Evolutionary conservation across 2,888 invertebrate species (phyloP).

Genomic region (Lithophane semibrunnea): DNA sequence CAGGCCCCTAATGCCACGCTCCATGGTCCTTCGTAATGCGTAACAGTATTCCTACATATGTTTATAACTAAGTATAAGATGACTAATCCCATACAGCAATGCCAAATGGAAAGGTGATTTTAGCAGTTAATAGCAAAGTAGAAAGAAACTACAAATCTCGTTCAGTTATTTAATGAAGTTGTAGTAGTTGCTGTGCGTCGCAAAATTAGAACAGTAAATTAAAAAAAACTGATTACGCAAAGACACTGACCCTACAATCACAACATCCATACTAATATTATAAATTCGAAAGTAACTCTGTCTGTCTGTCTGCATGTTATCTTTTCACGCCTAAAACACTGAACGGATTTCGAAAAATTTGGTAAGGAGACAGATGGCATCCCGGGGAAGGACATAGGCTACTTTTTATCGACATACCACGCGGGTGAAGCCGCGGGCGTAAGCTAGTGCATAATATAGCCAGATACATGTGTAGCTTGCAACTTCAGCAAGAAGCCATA

Average conservation of each 20-base stretch:
- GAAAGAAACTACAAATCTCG: slow-evolving; percentile 1
- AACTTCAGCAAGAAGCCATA: too few species aligned
- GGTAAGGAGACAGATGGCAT: too few species aligned
- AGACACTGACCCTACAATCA: not conserved
- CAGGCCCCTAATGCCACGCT: slow-evolving; percentile 60
- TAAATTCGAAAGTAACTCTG: too few species aligned
- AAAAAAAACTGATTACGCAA: not conserved
- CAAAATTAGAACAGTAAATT: not conserved
- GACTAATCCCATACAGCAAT: slow-evolving; percentile 5
- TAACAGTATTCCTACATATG: slow-evolving; percentile 52
- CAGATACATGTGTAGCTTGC: too few species aligned
- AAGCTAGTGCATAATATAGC: too few species aligned
- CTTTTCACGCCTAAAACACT: too few species aligned
- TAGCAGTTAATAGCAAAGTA: slow-evolving; percentile 3
- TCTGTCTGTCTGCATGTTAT: too few species aligned
- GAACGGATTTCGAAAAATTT: too few species aligned
- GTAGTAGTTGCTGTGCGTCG: not conserved
- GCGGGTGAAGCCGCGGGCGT: too few species aligned
- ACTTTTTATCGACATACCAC: too few species aligned
- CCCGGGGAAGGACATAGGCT: too few species aligned
- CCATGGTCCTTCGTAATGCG: slow-evolving; percentile 63
- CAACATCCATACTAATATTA: too few species aligned
- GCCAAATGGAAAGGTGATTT: slow-evolving; percentile 22
- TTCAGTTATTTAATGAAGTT: not conserved
- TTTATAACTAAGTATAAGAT: slow-evolving; percentile 28